phyloP scores from a whole-genome alignment of 1,140 invertebrate species.

The Lanistes nyassanus region DNA sequence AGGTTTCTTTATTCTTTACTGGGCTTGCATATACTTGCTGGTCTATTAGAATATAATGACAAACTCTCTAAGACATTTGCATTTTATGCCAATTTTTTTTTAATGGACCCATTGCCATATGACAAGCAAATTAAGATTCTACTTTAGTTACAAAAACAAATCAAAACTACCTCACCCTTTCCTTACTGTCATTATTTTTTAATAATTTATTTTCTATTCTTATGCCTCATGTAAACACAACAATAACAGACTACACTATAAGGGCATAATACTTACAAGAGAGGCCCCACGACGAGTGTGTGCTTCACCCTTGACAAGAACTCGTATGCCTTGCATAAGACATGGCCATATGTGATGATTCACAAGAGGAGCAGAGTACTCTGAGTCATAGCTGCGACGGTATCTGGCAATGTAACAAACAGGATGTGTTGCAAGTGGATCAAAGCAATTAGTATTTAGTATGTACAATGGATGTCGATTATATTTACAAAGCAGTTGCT shows the following conservation, averaged over 20 bases:
- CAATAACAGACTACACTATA: not conserved
- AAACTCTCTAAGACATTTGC: not conserved
- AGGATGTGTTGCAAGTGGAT: not conserved
- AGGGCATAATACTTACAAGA: constrained; percentile 41
- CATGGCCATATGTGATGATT: constrained; percentile 67
- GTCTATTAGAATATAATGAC: not conserved
- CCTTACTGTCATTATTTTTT: not conserved
- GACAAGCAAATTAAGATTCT: no score
- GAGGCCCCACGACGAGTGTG: constrained; percentile 61
- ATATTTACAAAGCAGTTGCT: no score
- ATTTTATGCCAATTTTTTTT: no score
- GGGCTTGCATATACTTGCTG: constrained; percentile 6
- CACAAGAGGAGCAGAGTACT: constrained; percentile 65
- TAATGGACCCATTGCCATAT: no score
- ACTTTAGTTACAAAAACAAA: no score
- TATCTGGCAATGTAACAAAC: constrained; percentile 50
- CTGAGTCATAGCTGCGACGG: constrained; percentile 66
- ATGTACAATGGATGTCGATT: no score
- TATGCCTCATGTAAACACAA: not conserved
- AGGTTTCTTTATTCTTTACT: constrained; percentile 7
- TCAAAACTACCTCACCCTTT: no score
- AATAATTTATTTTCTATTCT: not conserved
- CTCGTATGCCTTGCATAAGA: constrained; percentile 57
- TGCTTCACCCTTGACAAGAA: constrained; percentile 64
- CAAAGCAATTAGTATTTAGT: no score